Evolutionary conservation across 2,113 vertebrate species (phyloP).

Genomic region (Acrocephalus kingi): DNA sequence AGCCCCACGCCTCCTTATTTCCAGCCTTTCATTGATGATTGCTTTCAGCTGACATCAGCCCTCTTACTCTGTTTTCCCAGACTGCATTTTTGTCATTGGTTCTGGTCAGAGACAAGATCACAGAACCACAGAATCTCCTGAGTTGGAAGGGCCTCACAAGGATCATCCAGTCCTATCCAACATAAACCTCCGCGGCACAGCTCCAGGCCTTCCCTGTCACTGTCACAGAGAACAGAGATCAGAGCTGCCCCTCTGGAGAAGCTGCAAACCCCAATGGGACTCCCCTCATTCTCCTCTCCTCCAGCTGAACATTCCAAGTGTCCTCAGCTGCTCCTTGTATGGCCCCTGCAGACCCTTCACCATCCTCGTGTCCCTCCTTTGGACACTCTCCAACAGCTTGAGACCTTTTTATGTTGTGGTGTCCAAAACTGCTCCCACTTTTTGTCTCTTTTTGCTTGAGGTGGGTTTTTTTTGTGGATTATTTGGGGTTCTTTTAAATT

Average conservation of each 20-base stretch:
- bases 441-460: not conserved
- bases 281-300: not conserved
- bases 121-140: not conserved
- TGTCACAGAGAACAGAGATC: not conserved
- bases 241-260: not conserved
- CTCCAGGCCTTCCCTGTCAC: not conserved
- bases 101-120: not conserved
- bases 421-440: not conserved
- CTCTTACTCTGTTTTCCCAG: not conserved
- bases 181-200: not conserved
- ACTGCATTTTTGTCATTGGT: not conserved
- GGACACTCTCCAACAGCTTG: not conserved
- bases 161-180: accelerated
- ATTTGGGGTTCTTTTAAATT: not conserved
- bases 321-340: not conserved
- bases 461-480: not conserved
- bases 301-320: not conserved
- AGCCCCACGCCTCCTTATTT: not conserved
- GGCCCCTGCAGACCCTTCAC: not conserved
- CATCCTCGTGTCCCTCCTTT: not conserved
- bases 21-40: not conserved
- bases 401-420: not conserved
- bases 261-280: not conserved
- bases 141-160: too few relatives aligned
- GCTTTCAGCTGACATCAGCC: not conserved